These are phyloP conservation scores for Megastigmus dorsalis DNA, from an alignment of 2,888 invertebrate genomes.

Conservation along the genomic window DNA sequence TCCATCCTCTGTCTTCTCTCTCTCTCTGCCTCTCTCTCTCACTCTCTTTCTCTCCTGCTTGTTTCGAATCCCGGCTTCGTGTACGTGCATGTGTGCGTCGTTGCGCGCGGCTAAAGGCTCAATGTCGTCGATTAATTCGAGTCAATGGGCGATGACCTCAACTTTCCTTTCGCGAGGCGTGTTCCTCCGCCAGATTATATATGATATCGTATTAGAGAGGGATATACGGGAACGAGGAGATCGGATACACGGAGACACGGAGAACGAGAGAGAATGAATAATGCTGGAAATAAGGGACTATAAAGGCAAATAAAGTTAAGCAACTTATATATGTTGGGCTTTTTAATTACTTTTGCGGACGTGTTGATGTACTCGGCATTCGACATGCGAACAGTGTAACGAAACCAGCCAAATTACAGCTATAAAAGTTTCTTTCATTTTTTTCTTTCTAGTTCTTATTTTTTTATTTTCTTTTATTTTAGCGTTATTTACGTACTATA, in stretches of 20 bases:
- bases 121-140: conserved; percentile 47
- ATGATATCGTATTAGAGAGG: conserved; percentile 30
- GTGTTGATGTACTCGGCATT: too few species aligned
- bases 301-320: neutral
- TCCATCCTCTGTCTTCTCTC: neutral
- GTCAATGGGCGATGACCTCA: conserved; percentile 45
- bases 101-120: conserved; percentile 18
- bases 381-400: too few species aligned
- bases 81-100: neutral
- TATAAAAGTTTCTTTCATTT: too few species aligned
- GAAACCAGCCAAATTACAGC: too few species aligned
- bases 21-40: conserved; percentile 28
- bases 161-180: conserved; percentile 37
- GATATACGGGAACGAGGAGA: conserved; percentile 10
- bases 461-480: too few species aligned
- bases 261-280: neutral
- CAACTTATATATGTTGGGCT: too few species aligned
- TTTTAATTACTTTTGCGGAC: too few species aligned
- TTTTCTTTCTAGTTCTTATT: too few species aligned
- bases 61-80: neutral
- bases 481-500: too few species aligned
- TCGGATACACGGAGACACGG: neutral
- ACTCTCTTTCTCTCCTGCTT: neutral
- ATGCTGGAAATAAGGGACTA: neutral
- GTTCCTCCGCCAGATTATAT: conserved; percentile 28